phyloP scores from a whole-genome alignment of 2,113 vertebrate genomes.

The Crypturellus undulatus region DNA sequence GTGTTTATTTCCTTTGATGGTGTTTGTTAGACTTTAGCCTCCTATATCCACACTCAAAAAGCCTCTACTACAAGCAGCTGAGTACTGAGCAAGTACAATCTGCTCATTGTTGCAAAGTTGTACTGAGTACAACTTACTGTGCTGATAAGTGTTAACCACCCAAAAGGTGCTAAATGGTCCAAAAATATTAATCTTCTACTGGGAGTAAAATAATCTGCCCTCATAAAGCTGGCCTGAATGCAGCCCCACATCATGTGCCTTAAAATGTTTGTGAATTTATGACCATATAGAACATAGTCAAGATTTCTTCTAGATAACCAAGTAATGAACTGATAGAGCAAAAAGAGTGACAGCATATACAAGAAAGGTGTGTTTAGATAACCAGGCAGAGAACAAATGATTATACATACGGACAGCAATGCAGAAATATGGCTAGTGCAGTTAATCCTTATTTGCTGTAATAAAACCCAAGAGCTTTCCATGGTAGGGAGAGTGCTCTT shows the following conservation, averaged over 20 bases:
- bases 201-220: neutral
- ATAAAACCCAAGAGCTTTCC: neutral
- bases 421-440: neutral
- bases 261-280: neutral
- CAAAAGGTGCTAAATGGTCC: neutral
- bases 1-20: neutral
- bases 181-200: neutral
- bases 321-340: neutral
- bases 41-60: neutral
- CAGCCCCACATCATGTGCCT: too few species aligned
- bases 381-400: neutral
- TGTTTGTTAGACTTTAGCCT: neutral
- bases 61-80: neutral
- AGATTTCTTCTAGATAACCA: neutral
- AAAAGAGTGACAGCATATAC: neutral
- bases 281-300: too few species aligned
- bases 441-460: neutral
- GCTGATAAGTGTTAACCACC: neutral
- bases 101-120: too few species aligned
- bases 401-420: neutral
- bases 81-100: neutral
- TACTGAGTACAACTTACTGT: neutral
- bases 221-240: too few species aligned
- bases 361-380: neutral
- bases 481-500: neutral